Conservation (phyloP, 2,888 invertebrate species). For the Plebejus anna region DNA sequence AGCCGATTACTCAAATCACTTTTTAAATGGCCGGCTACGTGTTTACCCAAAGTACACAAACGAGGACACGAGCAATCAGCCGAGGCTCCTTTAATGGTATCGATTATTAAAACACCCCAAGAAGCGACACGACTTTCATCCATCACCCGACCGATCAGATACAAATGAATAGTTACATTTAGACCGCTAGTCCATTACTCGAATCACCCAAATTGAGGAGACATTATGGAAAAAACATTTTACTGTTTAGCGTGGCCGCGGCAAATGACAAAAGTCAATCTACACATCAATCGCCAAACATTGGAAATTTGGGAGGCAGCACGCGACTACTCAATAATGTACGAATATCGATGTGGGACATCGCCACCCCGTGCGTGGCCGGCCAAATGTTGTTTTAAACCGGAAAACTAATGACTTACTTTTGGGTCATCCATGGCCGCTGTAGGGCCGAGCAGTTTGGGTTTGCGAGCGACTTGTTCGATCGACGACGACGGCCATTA, state of each 20-base stretch:
- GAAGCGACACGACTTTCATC: slow-evolving; percentile 64
- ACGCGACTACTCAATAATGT: slow-evolving; percentile 78
- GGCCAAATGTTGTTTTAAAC: slow-evolving; percentile 49
- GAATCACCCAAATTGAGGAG: slow-evolving; percentile 66
- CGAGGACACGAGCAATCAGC: slow-evolving; percentile 9
- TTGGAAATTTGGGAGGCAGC: slow-evolving; percentile 76
- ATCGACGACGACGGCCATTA: neutral
- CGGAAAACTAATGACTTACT: slow-evolving; percentile 43
- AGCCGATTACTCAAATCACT: neutral
- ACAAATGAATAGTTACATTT: slow-evolving; percentile 54
- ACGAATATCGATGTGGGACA: slow-evolving; percentile 78
- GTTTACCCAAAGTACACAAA: neutral
- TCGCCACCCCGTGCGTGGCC: slow-evolving; percentile 60
- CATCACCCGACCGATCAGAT: slow-evolving; percentile 73
- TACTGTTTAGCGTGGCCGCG: slow-evolving; percentile 74
- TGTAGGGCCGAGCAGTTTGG: neutral
- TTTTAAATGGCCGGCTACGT: neutral
- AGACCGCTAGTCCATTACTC: slow-evolving; percentile 74
- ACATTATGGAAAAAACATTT: slow-evolving; percentile 73
- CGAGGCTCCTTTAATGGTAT: slow-evolving; percentile 15
- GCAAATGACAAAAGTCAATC: slow-evolving; percentile 80
- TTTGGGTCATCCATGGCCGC: neutral
- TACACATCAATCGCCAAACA: slow-evolving; percentile 80
- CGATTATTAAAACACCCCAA: slow-evolving; percentile 40
- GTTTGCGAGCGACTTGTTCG: neutral